These are phyloP conservation scores for Cephus nigrinus DNA, from an alignment of 2,888 invertebrate species.

Conservation along the genomic window DNA sequence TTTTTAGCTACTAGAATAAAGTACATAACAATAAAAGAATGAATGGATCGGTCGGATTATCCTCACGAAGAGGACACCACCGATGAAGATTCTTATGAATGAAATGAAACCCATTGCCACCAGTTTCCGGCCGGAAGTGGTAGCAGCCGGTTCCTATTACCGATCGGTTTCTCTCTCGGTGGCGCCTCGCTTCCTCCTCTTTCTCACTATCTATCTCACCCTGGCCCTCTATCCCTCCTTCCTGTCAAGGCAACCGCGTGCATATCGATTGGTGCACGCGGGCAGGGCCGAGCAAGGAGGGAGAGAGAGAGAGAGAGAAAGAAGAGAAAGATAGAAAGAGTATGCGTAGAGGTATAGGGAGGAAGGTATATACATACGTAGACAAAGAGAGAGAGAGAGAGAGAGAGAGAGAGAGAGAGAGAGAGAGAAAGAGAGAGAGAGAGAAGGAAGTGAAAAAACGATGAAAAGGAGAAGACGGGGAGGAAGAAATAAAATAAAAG, in stretches of 20 bases:
- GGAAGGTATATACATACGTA: background rate
- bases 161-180: background rate
- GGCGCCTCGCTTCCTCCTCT: background rate
- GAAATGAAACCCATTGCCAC: background rate
- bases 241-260: background rate
- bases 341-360: background rate
- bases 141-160: background rate
- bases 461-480: conserved; percentile 15
- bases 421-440: background rate
- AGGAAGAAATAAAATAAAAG: background rate
- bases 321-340: conserved; percentile 8
- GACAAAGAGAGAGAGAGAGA: background rate
- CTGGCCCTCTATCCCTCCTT: background rate
- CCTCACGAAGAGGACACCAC: background rate
- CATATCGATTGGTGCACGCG: conserved; percentile 5
- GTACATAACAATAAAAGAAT: background rate
- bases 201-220: background rate
- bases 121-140: background rate
- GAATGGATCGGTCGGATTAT: background rate
- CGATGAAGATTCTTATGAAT: background rate
- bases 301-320: conserved; percentile 20
- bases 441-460: background rate
- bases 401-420: background rate
- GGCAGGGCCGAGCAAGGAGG: conserved; percentile 18
- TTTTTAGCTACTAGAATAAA: background rate